Base-by-base conservation (phyloP, 2,113 vertebrate genomes). In the Petromus typicus region DNA sequence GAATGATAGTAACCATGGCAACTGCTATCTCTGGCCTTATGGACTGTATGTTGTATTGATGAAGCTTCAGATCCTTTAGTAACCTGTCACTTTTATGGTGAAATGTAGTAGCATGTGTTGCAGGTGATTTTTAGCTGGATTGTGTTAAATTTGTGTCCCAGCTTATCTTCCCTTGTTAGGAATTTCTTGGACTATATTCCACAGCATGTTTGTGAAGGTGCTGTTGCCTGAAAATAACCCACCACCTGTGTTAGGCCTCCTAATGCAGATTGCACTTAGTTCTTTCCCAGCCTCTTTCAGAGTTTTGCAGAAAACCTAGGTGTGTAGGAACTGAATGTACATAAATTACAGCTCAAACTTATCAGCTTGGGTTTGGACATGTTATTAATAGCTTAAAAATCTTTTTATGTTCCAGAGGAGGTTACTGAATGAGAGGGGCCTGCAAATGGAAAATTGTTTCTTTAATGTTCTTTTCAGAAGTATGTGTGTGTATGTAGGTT, bases 1-100 rank as follows among this genome's bases (percentile, higher is more conserved):
- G 97, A 94, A 95, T 98, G 98, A 98, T 98, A 98, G 98, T 99
- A 98, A 98, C 98, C 98, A 98, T 98, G 98, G 98, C 98, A 99
- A 98, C 98, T 97, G 98, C 98, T 98, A 66, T 98, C 98, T 98
- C 97, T 98, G 97, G 98, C 98, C 98, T 96, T 98, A 86, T 97
- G 98, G 98, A 98, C 98, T 97, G 98, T 98, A 93, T 97, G 94
- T 98, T 98, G 97, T 98, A 98, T 98, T 98, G 98, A 98, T 96
- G 97, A 97, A 98, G 98, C 97, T 98, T 98, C 97, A 97, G 95
- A 97, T 98, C 94, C 97, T 98, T 95, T 95, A 81, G 97, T 96
- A 97, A 95, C 97, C 94, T 97, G 96, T 98, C 97, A 98, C 96
- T 97, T 98, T 91, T 78, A 2, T 91, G 87, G 97, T 92, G 96